Conservation (phyloP, 2,888 invertebrate genomes). For the Stegana nigrithorax region DNA sequence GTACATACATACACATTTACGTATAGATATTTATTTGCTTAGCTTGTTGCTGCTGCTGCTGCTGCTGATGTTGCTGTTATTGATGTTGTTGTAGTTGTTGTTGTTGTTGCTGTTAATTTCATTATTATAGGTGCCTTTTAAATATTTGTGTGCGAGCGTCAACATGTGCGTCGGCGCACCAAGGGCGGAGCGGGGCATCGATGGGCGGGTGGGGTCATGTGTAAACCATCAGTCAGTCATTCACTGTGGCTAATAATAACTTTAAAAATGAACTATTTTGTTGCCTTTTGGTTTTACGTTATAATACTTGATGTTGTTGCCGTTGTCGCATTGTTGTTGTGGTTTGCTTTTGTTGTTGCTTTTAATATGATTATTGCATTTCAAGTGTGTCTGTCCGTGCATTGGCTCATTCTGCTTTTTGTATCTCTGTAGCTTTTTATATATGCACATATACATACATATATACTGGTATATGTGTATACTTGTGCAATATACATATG, state of each 20-base stretch:
- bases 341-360: conserved; percentile 51
- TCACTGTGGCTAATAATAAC: conserved; percentile 57
- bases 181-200: no score
- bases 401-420: neutral
- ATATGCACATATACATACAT: neutral
- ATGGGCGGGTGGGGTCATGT: no score
- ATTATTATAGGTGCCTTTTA: conserved; percentile 8
- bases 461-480: neutral
- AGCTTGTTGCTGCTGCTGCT: neutral
- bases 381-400: conserved; percentile 43
- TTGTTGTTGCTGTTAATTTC: no score
- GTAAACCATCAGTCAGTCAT: conserved; percentile 6
- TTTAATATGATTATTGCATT: conserved; percentile 62
- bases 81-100: neutral
- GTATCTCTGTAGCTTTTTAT: neutral
- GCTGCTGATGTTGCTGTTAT: neutral
- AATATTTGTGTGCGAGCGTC: neutral
- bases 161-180: no score
- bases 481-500: no score
- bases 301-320: conserved; percentile 36
- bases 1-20: no score
- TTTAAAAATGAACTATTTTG: conserved; percentile 63
- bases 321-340: conserved; percentile 27
- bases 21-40: conserved; percentile 33
- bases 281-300: conserved; percentile 48